Evolutionary conservation across 2,797 vertebrate species (phyloP).

Genomic region (Danio kyathit): DNA sequence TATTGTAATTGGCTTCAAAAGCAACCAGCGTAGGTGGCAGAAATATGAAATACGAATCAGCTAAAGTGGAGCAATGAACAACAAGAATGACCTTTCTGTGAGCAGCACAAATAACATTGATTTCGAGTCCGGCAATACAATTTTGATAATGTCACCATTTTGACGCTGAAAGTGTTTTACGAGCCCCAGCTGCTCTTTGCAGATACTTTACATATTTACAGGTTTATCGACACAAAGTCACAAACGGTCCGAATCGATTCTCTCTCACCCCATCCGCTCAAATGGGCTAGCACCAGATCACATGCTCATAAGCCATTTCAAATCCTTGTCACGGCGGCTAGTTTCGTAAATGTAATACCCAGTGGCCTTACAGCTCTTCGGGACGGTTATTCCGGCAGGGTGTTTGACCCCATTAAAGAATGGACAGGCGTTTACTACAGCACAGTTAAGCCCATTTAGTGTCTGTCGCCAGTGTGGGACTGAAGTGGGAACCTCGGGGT

Average conservation of each 20-base stretch:
- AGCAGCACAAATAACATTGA: conserved; percentile 62
- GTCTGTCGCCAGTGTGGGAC: conserved; percentile 15
- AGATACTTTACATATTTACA: conserved; percentile 27
- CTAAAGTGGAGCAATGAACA: conserved; percentile 59
- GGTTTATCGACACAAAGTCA: conserved; percentile 20
- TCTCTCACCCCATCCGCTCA: not conserved
- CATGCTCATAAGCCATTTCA: conserved; percentile 31
- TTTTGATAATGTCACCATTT: conserved; percentile 60
- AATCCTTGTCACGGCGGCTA: conserved; percentile 37
- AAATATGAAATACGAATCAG: conserved; percentile 43
- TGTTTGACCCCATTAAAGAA: conserved; percentile 54
- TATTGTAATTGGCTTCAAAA: conserved; percentile 72
- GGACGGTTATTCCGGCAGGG: conserved; percentile 23
- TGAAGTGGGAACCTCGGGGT: conserved; percentile 19
- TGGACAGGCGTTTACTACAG: conserved; percentile 31
- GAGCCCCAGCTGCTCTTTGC: conserved; percentile 25
- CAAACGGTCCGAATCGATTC: conserved; percentile 30
- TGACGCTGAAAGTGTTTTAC: conserved; percentile 41
- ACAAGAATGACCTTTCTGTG: conserved; percentile 46
- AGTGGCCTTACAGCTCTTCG: conserved; percentile 19
- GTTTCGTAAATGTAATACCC: conserved; percentile 22
- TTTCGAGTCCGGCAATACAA: conserved; percentile 53
- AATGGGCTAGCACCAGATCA: not conserved
- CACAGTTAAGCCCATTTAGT: conserved; percentile 49
- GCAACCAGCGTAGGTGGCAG: conserved; percentile 36